Evolutionary conservation across 2,797 vertebrate species (phyloP).

Genomic region (Coranthus polyacanthus): DNA sequence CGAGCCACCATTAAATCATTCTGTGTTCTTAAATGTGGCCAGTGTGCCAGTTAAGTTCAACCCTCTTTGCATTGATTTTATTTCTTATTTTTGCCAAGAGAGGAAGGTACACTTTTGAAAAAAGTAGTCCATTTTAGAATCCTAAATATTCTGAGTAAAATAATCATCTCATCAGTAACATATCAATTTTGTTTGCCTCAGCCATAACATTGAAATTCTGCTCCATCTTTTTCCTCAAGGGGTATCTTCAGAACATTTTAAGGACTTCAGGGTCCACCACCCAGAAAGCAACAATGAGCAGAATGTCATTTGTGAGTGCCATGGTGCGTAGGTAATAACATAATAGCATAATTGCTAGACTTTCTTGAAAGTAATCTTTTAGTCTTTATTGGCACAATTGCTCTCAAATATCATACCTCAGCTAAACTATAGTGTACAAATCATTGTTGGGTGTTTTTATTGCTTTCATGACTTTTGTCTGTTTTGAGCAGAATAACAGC

Average conservation of each 20-base stretch:
- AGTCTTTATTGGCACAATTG: constrained; percentile 62
- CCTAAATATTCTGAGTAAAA: constrained; percentile 43
- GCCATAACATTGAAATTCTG: constrained; percentile 39
- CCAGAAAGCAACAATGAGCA: constrained; percentile 58
- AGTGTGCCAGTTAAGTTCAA: neutral
- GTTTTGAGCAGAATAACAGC: constrained; percentile 6
- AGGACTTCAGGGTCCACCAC: constrained; percentile 48
- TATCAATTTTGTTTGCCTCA: constrained; percentile 59
- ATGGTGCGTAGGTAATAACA: constrained; percentile 67
- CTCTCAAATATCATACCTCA: constrained; percentile 55
- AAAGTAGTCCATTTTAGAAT: constrained; percentile 24
- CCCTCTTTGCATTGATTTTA: constrained; percentile 10
- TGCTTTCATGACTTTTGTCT: constrained; percentile 38
- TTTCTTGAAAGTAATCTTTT: constrained; percentile 65
- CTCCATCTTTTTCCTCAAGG: constrained; percentile 5
- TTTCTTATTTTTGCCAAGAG: constrained; percentile 31
- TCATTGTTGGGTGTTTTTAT: constrained; percentile 48
- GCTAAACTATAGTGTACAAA: constrained; percentile 37
- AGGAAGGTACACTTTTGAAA: constrained; percentile 29
- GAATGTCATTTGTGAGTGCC: constrained; percentile 58
- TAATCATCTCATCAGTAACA: constrained; percentile 58
- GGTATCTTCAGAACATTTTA: constrained; percentile 39
- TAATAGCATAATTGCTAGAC: constrained; percentile 70
- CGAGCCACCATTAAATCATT: neutral
- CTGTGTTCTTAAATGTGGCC: neutral